Base-by-base conservation (phyloP, 2,113 vertebrate species). In the Chrysochloris asiatica region DNA sequence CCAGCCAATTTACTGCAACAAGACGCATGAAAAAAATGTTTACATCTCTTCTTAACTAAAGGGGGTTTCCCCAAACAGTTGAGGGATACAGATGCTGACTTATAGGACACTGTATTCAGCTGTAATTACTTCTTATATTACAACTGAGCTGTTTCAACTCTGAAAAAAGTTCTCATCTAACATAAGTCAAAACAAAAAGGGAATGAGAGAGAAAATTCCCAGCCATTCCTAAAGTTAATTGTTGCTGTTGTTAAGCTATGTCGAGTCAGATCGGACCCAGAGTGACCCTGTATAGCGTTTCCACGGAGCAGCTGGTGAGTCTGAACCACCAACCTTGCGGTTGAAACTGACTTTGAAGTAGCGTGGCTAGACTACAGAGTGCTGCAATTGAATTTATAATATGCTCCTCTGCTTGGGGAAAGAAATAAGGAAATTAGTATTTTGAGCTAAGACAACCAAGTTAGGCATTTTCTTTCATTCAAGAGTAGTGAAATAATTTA, bases 1-100 rank as follows among this genome's bases (percentile, higher is more conserved):
- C 99, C 93, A 99, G 96, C 99, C 99, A 99, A 94, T 99, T 99
- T 86, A 99, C 99, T 99, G 97, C 6, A 95, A 97, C 17, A 38
- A 52, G 45, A 78, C 38, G 73, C 4, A 52, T 38, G 13, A 71
- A 38, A 84, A 61, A 86, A 69, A 4, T 28, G 24, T 71, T 59
- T 43, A 54, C 16, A 41, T 41, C 26, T 28, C 65, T 52, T 95
- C 28, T 83, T 26, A 33, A 56, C 45, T 75, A 71, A 86, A 83
- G 82, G 43, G 16, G 54, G 36, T 43, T 75, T 54, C 47, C 16
- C 80, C 45, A 14, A 76, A 83, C 24, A 48, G 48, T 43, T 38
- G 65, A 16, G 5, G 9, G 36, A 77, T 8, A 6, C 6, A 83
- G 43, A 82, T 2, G 12, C 2, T 17, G 28, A 77, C 43, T 94